A percentile compares a stretch with the other conserved stretches of the same genome.
These are phyloP conservation scores for Oryzias sinensis DNA, from an alignment of 2,797 vertebrate genomes.

Conservation along the genomic window DNA sequence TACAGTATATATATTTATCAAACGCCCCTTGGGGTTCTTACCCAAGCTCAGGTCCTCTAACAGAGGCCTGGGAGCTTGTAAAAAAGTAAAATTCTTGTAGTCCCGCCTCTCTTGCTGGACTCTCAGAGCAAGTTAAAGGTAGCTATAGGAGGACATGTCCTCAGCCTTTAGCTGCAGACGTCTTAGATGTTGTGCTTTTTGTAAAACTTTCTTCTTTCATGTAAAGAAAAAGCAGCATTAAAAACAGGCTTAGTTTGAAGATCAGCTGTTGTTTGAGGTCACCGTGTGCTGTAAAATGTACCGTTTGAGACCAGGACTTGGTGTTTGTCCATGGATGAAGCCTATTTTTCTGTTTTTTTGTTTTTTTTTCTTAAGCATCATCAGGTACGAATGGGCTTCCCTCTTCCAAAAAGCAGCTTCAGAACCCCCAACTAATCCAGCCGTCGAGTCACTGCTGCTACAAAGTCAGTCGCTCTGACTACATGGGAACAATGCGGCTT, in stretches of 20 bases:
- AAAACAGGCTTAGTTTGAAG: constrained; percentile 63
- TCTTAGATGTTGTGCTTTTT: constrained; percentile 58
- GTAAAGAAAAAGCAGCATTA: constrained; percentile 63
- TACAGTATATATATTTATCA: too few species aligned
- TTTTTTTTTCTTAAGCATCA: constrained; percentile 13
- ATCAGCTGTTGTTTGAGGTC: constrained; percentile 65
- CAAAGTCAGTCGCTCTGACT: constrained; percentile 32
- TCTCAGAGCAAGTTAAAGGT: constrained; percentile 53
- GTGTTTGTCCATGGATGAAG: constrained; percentile 18
- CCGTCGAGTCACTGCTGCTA: constrained; percentile 53
- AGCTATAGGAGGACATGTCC: constrained; percentile 25
- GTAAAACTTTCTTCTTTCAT: constrained; percentile 29
- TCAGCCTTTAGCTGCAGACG: constrained; percentile 32
- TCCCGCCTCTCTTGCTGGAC: constrained; percentile 33
- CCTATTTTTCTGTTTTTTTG: neutral
- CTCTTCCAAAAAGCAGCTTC: constrained; percentile 30
- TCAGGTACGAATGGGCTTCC: constrained; percentile 26
- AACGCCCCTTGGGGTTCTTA: too few species aligned
- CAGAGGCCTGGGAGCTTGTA: too few species aligned
- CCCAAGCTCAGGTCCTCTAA: too few species aligned
- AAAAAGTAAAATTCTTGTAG: neutral
- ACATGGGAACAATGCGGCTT: constrained; percentile 55
- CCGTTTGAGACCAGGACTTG: constrained; percentile 47
- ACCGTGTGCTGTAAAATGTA: constrained; percentile 64
- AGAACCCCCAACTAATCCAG: constrained; percentile 59